Percentiles rank a stretch among this genome's conserved stretches.
phyloP scores from a whole-genome alignment of 2,113 vertebrate genomes.

The Pterocles orientalis region DNA sequence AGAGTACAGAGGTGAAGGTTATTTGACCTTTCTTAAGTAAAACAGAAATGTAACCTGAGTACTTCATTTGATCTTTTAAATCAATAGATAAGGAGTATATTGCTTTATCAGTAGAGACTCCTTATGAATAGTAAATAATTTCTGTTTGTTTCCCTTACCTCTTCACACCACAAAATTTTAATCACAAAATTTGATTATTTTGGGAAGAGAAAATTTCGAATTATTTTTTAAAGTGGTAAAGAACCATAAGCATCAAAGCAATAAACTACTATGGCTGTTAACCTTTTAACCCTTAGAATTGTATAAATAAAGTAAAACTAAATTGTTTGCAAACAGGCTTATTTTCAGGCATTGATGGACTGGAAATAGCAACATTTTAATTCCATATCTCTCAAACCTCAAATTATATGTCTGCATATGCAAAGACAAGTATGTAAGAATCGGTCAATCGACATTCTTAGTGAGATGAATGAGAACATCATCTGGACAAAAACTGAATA shows the following conservation, averaged over 20 bases:
- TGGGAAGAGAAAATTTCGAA: neutral
- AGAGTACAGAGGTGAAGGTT: constrained; percentile 20
- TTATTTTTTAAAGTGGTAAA: neutral
- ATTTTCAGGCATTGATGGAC: neutral
- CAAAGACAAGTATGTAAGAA: neutral
- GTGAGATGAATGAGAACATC: neutral
- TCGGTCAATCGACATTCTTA: neutral
- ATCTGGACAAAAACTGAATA: neutral
- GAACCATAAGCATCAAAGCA: neutral
- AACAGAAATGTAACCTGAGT: constrained; percentile 38
- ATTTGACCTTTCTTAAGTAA: constrained; percentile 46
- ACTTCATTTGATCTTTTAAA: constrained; percentile 35
- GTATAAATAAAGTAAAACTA: neutral
- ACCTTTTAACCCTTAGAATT: neutral
- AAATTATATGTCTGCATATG: neutral
- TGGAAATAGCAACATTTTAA: neutral
- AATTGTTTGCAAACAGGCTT: neutral
- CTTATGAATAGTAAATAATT: neutral
- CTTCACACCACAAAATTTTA: neutral
- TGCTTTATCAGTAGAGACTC: constrained; percentile 4
- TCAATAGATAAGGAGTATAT: constrained; percentile 6
- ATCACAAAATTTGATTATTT: neutral
- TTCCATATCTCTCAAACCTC: neutral
- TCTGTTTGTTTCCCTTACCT: neutral
- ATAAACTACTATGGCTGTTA: neutral